A percentile compares a stretch with the other conserved stretches of the same genome.
phyloP scores from a whole-genome alignment of 2,113 vertebrate species.

The Gracilinanus agilis region DNA sequence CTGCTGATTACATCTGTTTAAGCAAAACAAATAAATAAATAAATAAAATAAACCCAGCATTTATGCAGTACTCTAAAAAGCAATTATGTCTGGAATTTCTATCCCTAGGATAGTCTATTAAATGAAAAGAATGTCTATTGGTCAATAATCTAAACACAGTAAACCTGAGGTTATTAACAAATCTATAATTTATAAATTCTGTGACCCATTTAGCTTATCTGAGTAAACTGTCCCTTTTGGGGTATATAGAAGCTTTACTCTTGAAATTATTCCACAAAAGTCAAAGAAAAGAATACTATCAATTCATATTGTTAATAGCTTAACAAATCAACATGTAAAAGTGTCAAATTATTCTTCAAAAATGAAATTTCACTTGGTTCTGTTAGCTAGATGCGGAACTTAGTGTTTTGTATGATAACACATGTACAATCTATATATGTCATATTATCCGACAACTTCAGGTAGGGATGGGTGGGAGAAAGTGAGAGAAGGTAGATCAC shows the following conservation, averaged over 20 bases:
- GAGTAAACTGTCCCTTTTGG: background rate
- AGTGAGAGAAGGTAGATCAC: too few species aligned
- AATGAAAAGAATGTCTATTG: background rate
- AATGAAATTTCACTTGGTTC: too few species aligned
- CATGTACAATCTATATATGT: too few species aligned
- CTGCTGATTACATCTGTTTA: background rate
- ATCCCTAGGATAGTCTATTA: background rate
- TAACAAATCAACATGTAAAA: background rate
- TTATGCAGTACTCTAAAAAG: slow-evolving; percentile 9
- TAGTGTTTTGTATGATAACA: background rate
- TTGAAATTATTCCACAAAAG: background rate
- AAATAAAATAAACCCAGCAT: background rate
- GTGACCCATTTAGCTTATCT: background rate
- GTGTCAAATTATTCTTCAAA: background rate
- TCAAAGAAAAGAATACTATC: background rate
- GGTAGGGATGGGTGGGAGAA: too few species aligned
- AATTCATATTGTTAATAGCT: background rate
- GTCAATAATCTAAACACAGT: background rate
- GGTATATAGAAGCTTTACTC: background rate
- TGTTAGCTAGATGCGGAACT: background rate
- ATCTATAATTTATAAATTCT: background rate
- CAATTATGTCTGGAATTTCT: background rate
- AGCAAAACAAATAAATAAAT: too few species aligned
- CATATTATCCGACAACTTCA: too few species aligned
- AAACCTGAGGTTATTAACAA: background rate